Conservation (phyloP, 2,888 invertebrate species). For the Epirrhoe tristata region DNA sequence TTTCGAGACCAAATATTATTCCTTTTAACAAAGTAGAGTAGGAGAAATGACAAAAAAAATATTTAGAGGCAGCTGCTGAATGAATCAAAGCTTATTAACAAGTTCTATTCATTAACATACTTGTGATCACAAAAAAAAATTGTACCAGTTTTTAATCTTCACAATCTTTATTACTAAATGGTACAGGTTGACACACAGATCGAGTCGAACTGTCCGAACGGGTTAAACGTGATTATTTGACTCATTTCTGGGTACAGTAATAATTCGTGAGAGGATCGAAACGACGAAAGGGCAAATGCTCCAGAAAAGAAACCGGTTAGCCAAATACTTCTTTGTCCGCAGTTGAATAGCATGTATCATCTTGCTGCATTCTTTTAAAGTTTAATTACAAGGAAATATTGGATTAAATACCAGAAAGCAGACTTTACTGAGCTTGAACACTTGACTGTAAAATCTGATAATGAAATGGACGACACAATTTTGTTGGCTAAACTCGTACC, state of each 20-base stretch:
- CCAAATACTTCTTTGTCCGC: constrained; percentile 7
- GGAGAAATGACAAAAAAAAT: not conserved
- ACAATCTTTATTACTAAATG: constrained; percentile 18
- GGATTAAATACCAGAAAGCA: not conserved
- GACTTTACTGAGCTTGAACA: not conserved
- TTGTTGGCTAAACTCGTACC: constrained; percentile 15
- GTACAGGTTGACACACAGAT: constrained; percentile 20
- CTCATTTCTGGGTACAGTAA: constrained; percentile 29
- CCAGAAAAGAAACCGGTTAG: constrained; percentile 5
- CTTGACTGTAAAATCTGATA: not conserved
- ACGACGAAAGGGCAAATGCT: constrained; percentile 4
- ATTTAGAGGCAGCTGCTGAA: not conserved
- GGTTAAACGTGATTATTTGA: constrained; percentile 39
- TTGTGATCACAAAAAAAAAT: not conserved
- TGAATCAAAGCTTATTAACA: not conserved
- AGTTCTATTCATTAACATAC: constrained; percentile 2
- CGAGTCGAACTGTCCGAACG: constrained; percentile 42
- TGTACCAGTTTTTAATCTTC: constrained; percentile 19
- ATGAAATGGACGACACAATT: constrained; percentile 3
- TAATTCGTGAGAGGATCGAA: constrained; percentile 6
- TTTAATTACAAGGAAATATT: not conserved
- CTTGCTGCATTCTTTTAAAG: not conserved
- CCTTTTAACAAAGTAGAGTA: not conserved
- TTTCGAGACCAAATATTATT: too few species aligned
- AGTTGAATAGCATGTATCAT: not conserved